Base-by-base conservation (phyloP, 2,888 invertebrate species). In the Patella ulyssiponensis region DNA sequence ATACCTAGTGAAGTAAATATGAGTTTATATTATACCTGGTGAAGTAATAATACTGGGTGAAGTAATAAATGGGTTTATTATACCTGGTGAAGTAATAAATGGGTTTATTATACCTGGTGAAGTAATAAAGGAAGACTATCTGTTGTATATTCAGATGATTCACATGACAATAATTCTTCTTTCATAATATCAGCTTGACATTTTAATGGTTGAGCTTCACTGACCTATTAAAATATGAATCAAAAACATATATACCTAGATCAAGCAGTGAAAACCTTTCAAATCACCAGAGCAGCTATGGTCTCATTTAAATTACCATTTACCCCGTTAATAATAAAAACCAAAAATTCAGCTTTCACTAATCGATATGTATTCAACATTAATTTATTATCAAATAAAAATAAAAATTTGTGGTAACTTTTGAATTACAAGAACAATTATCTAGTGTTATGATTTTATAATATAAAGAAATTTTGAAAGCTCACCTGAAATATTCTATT, bases 171-270 rank as follows among this genome's bases (percentile, higher is more conserved):
- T 86, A 91, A 86, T 77, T 92, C 91, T 76, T 87, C 87, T 73
- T 83, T 82, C 88, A 91, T 91, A 27, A 87, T 76, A 51, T 91
- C 90, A 52, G 91, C 88, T 80, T 91, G 91, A 33, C 88, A 81
- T 9, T 85, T 80, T 64, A 91, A 80, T 12, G 89, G 88, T 78
- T 87, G 86, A 5, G 90, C 89, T 74, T 90, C 89, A 79, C 89
- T 88, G n/a, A 92, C 91, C 89, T 91, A 79, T 7, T 74, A 23
- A 69, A 58, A 20, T 56, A 44, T 53, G 20, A 17, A 27, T 69
- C 70, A 15, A 71, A 56, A 74, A 23, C 17, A 64, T 14, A 73
- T 52, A 27, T 27, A 27, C 2, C 33, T 73, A 51, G 23, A 52
- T 51, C 17, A 51, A 33, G 9, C 17, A n/a, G 20, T n/a, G 53